These are phyloP conservation scores for Tenualosa ilisha DNA, from an alignment of 2,797 vertebrate species.

Conservation along the genomic window DNA sequence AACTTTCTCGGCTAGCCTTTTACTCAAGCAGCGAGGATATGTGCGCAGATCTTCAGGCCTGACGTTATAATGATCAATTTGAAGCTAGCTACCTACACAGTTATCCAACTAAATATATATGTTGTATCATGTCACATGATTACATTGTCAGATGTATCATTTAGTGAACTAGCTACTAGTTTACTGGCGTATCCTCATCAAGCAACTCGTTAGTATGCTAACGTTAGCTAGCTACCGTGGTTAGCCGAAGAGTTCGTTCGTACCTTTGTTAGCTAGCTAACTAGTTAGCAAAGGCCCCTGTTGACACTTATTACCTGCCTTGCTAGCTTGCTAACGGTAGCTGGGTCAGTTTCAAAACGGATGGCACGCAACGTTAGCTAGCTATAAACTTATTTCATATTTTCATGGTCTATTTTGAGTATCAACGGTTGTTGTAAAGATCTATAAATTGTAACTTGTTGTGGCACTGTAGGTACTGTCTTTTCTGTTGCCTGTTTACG, in stretches of 20 bases:
- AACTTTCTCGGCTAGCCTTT: constrained; percentile 40
- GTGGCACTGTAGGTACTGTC: background rate
- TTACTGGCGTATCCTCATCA: background rate
- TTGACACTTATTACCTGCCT: constrained; percentile 29
- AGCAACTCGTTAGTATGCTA: constrained; percentile 14
- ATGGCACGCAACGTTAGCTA: constrained; percentile 22
- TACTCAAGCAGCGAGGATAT: constrained; percentile 69
- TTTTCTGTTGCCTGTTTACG: background rate
- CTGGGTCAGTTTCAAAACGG: constrained; percentile 21
- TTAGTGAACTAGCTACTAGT: background rate
- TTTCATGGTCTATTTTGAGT: background rate
- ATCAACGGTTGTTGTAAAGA: background rate
- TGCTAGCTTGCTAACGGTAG: constrained; percentile 55
- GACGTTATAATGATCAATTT: constrained; percentile 3
- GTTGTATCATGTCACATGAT: background rate
- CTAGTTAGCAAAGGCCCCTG: constrained; percentile 44
- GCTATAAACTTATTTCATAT: constrained; percentile 12
- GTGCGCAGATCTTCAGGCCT: constrained; percentile 21
- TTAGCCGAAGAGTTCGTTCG: constrained; percentile 32
- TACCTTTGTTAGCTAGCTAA: constrained; percentile 25
- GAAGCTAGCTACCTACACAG: background rate
- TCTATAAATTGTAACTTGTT: background rate
- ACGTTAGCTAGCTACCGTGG: constrained; percentile 19
- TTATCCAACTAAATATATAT: background rate
- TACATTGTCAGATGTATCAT: background rate